Percentiles rank a stretch among this genome's conserved stretches.
Conservation (phyloP, 2,113 vertebrate genomes). For the Nematolebias whitei region DNA sequence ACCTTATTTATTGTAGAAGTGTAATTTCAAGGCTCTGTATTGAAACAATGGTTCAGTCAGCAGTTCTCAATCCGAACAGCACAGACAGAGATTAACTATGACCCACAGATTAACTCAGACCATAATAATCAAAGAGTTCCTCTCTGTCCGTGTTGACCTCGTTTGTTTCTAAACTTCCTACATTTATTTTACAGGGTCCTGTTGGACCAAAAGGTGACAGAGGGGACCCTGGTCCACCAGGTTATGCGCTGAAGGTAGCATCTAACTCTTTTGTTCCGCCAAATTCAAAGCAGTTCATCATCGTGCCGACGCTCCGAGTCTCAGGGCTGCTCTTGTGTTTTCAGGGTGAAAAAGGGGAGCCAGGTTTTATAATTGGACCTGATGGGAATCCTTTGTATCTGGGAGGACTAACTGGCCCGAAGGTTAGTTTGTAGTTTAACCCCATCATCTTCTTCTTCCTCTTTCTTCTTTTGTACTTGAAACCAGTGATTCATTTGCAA, state of each 20-base stretch:
- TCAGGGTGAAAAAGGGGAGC: conserved; percentile 82
- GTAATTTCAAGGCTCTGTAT: background rate
- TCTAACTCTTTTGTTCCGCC: background rate
- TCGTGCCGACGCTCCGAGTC: background rate
- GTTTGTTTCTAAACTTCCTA: background rate
- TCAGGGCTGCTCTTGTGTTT: conserved; percentile 5
- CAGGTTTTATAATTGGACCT: conserved; percentile 74
- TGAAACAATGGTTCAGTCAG: background rate
- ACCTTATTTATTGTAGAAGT: background rate
- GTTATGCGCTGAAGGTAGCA: conserved; percentile 72
- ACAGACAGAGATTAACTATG: background rate
- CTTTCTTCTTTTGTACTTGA: background rate
- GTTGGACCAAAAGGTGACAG: conserved; percentile 79
- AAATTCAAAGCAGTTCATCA: background rate
- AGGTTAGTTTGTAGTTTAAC: conserved; percentile 56
- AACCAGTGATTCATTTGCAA: too few relatives aligned
- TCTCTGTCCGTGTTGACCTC: background rate
- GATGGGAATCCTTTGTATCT: conserved; percentile 71
- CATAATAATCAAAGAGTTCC: background rate
- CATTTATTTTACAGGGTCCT: conserved; percentile 68
- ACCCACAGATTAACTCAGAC: too few relatives aligned
- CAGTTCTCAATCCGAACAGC: background rate
- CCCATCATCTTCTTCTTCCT: background rate
- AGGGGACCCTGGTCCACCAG: conserved; percentile 71
- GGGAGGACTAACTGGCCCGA: conserved; percentile 56